Evolutionary conservation across 2,888 invertebrate species (phyloP).

Genomic region (Elgonia sp.): DNA sequence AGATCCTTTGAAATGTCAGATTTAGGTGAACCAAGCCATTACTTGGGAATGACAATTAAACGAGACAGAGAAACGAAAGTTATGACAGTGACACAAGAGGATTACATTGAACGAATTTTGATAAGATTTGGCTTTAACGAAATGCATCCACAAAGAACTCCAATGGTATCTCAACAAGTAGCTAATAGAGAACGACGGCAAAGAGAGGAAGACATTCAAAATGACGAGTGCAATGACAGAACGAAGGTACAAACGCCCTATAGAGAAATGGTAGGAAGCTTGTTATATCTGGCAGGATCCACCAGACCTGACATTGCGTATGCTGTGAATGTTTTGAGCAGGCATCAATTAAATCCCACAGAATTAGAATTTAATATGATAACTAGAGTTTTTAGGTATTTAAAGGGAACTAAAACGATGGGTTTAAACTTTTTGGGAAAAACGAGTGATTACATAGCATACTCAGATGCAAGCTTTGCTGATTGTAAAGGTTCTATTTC

Average conservation of each 20-base stretch:
- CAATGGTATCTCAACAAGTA: conserved; percentile 59
- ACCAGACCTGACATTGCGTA: conserved; percentile 49
- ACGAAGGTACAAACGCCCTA: not conserved
- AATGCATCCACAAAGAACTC: conserved; percentile 46
- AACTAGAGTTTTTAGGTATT: conserved; percentile 36
- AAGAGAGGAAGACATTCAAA: conserved; percentile 45
- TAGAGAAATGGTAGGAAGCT: not conserved
- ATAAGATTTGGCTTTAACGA: conserved; percentile 57
- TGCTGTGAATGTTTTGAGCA: conserved; percentile 17
- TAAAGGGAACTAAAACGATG: conserved; percentile 3
- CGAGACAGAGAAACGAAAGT: conserved; percentile 34
- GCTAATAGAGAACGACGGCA: conserved; percentile 30
- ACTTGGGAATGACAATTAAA: conserved; percentile 52
- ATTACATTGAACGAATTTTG: conserved; percentile 51
- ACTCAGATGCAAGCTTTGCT: not conserved
- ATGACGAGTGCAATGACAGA: conserved; percentile 8
- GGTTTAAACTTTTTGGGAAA: not conserved
- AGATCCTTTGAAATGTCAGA: conserved; percentile 66
- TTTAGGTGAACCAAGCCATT: conserved; percentile 54
- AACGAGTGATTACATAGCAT: not conserved
- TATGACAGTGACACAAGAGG: conserved; percentile 44
- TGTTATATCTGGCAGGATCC: not conserved
- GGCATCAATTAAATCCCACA: not conserved
- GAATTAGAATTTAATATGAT: not conserved
- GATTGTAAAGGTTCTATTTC: conserved; percentile 1